Evolutionary conservation across 2,888 invertebrate species (phyloP).

Genomic region (Deilephila elpenor): DNA sequence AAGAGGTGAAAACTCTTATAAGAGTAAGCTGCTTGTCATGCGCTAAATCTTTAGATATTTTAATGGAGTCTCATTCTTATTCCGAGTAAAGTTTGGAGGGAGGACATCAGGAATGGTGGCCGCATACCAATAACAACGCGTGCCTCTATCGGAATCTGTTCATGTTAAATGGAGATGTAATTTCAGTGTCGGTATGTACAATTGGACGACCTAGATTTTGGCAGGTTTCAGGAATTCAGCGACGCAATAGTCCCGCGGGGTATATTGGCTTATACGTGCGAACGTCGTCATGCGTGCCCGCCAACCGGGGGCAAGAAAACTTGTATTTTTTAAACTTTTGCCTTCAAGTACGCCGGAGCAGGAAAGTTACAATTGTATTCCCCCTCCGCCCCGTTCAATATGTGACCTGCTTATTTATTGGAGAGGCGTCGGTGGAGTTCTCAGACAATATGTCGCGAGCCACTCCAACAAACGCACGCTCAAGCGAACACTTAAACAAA

Average conservation of each 20-base stretch:
- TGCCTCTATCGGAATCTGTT: slow-evolving; percentile 24
- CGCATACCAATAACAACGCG: slow-evolving; percentile 64
- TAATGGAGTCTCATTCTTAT: slow-evolving; percentile 79
- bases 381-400: slow-evolving; percentile 81
- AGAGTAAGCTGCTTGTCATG: slow-evolving; percentile 66
- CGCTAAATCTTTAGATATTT: slow-evolving; percentile 69
- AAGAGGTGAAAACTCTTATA: slow-evolving; percentile 43
- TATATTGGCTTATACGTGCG: slow-evolving; percentile 53
- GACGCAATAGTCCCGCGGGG: slow-evolving; percentile 39
- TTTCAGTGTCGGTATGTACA: slow-evolving; percentile 12
- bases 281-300: slow-evolving; percentile 62
- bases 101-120: slow-evolving; percentile 60
- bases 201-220: slow-evolving; percentile 26
- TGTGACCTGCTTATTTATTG: slow-evolving; percentile 85
- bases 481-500: slow-evolving; percentile 73
- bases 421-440: slow-evolving; percentile 80
- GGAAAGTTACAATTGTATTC: slow-evolving; percentile 84
- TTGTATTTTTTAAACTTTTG: slow-evolving; percentile 84
- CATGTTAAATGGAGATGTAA: slow-evolving; percentile 28
- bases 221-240: slow-evolving; percentile 34
- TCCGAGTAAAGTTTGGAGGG: slow-evolving; percentile 65
- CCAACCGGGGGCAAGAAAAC: slow-evolving; percentile 64
- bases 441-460: slow-evolving; percentile 82
- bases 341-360: slow-evolving; percentile 75
- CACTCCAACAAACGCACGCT: slow-evolving; percentile 70